Base-by-base conservation (phyloP, 37 sponge, comb jelly and placozoan species). In the Agelas oroides region DNA sequence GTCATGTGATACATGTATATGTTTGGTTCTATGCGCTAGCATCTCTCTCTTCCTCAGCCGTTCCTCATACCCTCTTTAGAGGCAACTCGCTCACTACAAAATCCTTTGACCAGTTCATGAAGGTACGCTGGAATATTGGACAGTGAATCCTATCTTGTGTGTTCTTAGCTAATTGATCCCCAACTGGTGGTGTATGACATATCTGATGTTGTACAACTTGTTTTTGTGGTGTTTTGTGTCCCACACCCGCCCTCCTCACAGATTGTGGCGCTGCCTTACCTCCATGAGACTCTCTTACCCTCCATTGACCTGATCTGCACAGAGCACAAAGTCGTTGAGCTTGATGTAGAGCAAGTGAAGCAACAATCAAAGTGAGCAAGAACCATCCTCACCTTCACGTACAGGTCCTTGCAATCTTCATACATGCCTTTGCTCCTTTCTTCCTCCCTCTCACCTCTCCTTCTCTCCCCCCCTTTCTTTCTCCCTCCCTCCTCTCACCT, bases 101-200 rank as follows among this genome's bases (percentile, higher is more conserved):
- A 73, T 86, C 90, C 32, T 75, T 88, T 52, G 98, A 98, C 73
- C 96, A 98, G 75, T 95, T 95, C 82, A 93, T 98, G 96, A 98
- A 98, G 88, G 92, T 96, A 8, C n/a, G n/a, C n/a, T n/a, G n/a
- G n/a, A n/a, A n/a, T n/a, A n/a, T n/a, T n/a, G n/a, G n/a, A n/a
- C n/a, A n/a, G n/a, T n/a, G n/a, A n/a, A n/a, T n/a, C n/a, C n/a
- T n/a, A n/a, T 46, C 46, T 46, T 46, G 46, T 46, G 46, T 12
- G 46, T 46, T 46, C 6, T 46, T 12, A 46, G 8, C 46, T 12
- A 3, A 46, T 8, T 8, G 46, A 3, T 12, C 46, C 8, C 46
- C n/a, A n/a, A n/a, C n/a, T n/a, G n/a, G n/a, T n/a, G n/a, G n/a
- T n/a, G n/a, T n/a, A n/a, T n/a, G n/a, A n/a, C n/a, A n/a, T n/a